These are phyloP conservation scores for Stomorhina lunata DNA, from an alignment of 2,888 invertebrate species.

Conservation along the genomic window DNA sequence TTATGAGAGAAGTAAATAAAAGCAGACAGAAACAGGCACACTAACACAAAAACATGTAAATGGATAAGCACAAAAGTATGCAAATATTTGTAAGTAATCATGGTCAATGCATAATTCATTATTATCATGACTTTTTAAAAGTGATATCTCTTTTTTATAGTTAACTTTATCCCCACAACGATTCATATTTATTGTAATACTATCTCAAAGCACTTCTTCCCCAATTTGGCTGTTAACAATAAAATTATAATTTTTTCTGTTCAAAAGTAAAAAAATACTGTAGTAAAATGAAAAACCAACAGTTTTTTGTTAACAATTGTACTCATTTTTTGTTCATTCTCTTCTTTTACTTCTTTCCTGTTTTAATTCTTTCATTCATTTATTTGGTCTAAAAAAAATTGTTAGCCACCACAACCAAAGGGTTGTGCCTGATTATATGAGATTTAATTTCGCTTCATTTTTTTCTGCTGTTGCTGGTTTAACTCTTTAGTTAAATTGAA, in stretches of 20 bases:
- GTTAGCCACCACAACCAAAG: slow-evolving; percentile 45
- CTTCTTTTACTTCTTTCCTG: background rate
- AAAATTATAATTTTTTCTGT: slow-evolving; percentile 14
- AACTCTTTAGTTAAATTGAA: slow-evolving; percentile 36
- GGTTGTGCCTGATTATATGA: slow-evolving; percentile 54
- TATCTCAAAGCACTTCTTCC: background rate
- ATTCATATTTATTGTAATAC: no score
- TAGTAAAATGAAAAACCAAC: slow-evolving; percentile 24
- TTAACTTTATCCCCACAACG: background rate
- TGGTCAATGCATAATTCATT: slow-evolving; percentile 30
- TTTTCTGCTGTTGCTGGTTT: background rate
- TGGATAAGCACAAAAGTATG: background rate
- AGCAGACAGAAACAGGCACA: background rate
- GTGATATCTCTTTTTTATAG: background rate
- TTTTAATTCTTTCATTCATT: slow-evolving; percentile 4
- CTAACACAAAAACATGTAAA: background rate
- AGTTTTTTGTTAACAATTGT: slow-evolving; percentile 42
- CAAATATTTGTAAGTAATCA: background rate
- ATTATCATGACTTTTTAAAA: slow-evolving; percentile 47
- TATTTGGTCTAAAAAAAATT: slow-evolving; percentile 12
- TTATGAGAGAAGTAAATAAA: background rate
- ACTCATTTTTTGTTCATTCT: background rate
- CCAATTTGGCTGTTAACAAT: background rate
- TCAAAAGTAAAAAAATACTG: no score
- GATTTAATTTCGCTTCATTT: slow-evolving; percentile 43